Evolutionary conservation across 2,113 vertebrate species (phyloP), one percentile per base, ranked within the genome.

Genomic region (Rallus limicola): DNA sequence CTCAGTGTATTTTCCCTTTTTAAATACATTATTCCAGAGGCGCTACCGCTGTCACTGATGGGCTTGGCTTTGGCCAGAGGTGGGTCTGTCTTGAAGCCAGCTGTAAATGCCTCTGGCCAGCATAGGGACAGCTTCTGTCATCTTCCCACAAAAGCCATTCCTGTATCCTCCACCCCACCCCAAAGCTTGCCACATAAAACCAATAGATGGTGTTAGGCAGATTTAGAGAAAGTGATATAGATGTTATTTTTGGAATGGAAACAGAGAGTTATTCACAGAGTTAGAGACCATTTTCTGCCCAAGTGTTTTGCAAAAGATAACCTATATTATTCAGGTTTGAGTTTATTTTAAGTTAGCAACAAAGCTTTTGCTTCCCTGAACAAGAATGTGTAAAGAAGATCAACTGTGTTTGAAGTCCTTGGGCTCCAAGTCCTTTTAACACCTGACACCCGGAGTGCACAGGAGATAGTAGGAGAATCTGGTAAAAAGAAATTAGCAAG

Each of bases 401-500:
- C 62, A 59, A 65, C 65, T 90, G 58, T 58, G 80, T 70, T 86
- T 62, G 64, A 90, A 82, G 82, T 33, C 28, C 74, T 44, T 28
- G 77, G 86, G n/a, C 34, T 93, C 67, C 38, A 90, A 94, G 93
- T 94, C 93, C 81, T 91, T 95, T 95, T 92, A 90, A 67, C 69
- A 42, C 71, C 50, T 92, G 79, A 25, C 85, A 85, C 91, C 60
- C 53, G 40, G 60, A 52, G 58, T 69, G 76, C 50, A 60, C 64
- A 84, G 82, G 79, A 91, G 56, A 92, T 8, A 90, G 79, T 13
- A 78, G 38, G 33, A 93, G n/a, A 95, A 90, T 64, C 72, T 86
- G 68, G 69, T 50, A 42, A 81, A 90, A 94, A 82, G 72, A 96
- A 97, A 97, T 96, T 83, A 91, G 72, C 79, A 88, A 86, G 95